A percentile compares a stretch with the other conserved stretches of the same genome.
These are phyloP conservation scores for Vicugna pacos DNA, from an alignment of 2,113 vertebrate species.

Conservation along the genomic window DNA sequence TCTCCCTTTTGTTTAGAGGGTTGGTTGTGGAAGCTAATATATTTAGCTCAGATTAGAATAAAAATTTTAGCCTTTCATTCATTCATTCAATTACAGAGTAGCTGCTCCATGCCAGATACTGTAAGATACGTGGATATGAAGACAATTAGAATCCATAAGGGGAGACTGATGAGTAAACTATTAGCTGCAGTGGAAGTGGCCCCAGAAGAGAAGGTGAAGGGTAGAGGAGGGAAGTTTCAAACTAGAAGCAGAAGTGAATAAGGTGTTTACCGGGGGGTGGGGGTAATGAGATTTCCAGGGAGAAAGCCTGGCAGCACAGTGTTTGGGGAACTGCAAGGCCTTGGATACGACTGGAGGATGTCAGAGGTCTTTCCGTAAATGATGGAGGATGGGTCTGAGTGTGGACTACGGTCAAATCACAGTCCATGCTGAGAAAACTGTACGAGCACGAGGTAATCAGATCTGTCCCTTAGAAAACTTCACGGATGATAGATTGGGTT, in stretches of 20 bases:
- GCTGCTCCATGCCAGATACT: background rate
- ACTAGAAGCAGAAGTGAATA: background rate
- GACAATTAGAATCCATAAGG: background rate
- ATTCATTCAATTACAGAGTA: background rate
- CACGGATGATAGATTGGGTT: background rate
- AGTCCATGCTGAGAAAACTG: background rate
- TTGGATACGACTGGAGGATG: background rate
- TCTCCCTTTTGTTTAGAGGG: background rate
- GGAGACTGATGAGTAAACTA: background rate
- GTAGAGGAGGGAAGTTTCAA: background rate
- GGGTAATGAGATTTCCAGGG: background rate
- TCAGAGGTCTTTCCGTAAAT: background rate
- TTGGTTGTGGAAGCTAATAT: background rate
- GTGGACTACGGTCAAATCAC: background rate
- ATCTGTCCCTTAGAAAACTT: slow-evolving; percentile 11
- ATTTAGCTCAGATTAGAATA: background rate
- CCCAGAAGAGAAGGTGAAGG: background rate
- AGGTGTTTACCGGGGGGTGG: background rate
- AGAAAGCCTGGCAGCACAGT: background rate
- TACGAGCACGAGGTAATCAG: background rate
- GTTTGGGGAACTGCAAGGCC: background rate
- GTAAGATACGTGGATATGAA: background rate
- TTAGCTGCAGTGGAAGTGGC: background rate
- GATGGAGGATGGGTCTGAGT: background rate
- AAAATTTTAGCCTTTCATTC: background rate